Conservation (phyloP, 2,888 invertebrate species). For the Plemyria rubiginata region DNA sequence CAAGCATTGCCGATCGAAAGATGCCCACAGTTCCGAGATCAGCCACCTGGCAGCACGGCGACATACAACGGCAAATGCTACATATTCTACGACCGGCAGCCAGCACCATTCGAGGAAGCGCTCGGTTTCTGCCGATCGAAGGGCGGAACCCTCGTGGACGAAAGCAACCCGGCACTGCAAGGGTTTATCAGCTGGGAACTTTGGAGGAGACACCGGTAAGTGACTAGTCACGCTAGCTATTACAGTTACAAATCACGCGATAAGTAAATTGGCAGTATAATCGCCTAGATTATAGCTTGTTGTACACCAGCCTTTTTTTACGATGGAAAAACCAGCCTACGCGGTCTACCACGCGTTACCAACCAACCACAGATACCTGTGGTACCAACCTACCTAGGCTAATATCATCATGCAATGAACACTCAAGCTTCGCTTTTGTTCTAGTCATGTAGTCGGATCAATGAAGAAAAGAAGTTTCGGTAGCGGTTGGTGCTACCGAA, state of each 20-base stretch:
- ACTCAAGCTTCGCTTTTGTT: too few relatives aligned
- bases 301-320: too few relatives aligned
- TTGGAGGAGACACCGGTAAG: slow-evolving; percentile 93
- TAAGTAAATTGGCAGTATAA: neutral
- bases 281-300: too few relatives aligned
- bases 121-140: slow-evolving; percentile 91
- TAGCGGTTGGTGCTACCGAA: neutral
- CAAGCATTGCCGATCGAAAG: slow-evolving; percentile 95
- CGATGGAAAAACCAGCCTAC: too few relatives aligned
- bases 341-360: too few relatives aligned
- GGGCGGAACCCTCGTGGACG: slow-evolving; percentile 94
- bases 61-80: slow-evolving; percentile 98
- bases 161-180: slow-evolving; percentile 96
- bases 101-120: slow-evolving; percentile 91
- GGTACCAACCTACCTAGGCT: neutral
- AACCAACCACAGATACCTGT: too few relatives aligned
- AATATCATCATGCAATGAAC: too few relatives aligned
- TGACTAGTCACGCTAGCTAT: slow-evolving; percentile 43
- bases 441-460: neutral
- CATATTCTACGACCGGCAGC: slow-evolving; percentile 95
- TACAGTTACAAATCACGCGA: neutral
- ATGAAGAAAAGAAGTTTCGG: neutral
- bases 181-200: slow-evolving; percentile 98
- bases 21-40: slow-evolving; percentile 96
- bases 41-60: slow-evolving; percentile 96